Conservation (phyloP, 2,113 vertebrate genomes). For the Sturnus vulgaris region DNA sequence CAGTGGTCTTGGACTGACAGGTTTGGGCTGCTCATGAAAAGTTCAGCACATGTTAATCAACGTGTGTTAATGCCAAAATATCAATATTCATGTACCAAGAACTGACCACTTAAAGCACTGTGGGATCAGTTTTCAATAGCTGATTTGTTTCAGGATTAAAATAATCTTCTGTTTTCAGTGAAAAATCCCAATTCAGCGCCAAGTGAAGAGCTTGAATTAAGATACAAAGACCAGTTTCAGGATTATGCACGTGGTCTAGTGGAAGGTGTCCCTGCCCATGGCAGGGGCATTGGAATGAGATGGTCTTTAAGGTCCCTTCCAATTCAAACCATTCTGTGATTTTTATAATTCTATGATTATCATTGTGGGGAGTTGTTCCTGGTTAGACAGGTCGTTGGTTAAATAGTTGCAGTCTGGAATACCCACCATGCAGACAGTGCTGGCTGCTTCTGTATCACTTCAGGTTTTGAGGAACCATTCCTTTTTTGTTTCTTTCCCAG, state of each 20-base stretch:
- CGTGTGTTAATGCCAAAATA: neutral
- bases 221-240: neutral
- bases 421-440: neutral
- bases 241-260: neutral
- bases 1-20: neutral
- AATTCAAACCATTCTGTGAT: neutral
- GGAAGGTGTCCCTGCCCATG: neutral
- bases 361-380: rapidly evolving
- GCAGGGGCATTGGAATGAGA: neutral
- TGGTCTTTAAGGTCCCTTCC: neutral
- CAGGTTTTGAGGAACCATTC: neutral
- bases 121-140: neutral
- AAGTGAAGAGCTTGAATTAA: neutral
- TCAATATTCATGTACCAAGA: neutral
- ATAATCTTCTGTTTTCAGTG: neutral
- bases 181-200: neutral
- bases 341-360: neutral
- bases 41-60: neutral
- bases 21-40: neutral
- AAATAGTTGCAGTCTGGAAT: neutral
- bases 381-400: neutral
- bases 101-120: neutral
- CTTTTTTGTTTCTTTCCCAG: neutral
- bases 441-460: neutral
- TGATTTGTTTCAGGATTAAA: neutral